Evolutionary conservation across 2,113 vertebrate genomes (phyloP), one percentile per base, ranked within the genome.

Genomic region (Aptenodytes forsteri): DNA sequence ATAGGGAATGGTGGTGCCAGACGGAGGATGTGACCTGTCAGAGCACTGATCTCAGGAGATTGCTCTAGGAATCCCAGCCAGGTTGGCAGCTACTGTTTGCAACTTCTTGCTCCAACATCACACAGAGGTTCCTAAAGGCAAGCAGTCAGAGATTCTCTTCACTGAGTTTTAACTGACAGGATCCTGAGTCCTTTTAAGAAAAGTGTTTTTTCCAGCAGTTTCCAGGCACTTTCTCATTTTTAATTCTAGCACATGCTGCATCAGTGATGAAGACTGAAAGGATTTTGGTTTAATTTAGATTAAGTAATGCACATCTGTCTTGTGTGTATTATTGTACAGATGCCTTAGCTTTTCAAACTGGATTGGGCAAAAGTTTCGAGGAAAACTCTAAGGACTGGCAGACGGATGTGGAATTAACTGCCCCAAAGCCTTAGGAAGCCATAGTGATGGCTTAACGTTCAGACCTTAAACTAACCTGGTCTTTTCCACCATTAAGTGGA

Each of bases 41-140:
- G 96, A 98, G 66, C 91, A 93, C 73, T 78, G 89, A 95, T 97
- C 96, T 96, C 93, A 92, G 94, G 97, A 98, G 97, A 95, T 95
- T 96, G 73, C 90, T 92, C 34, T 78, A 85, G 77, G 91, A 97
- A 95, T 90, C 78, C 34, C 76, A 95, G 95, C 94, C 97, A 96
- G 96, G 75, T 96, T 98, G 98, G 98, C 97, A 98, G 96, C 97
- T 97, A 97, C 97, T 4, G 55, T 97, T 97, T 90, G 62, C 65
- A 93, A 71, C 52, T 90, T 97, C 70, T 95, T 95, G 78, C 73
- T 95, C 91, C 81, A 95, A 66, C 69, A 96, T 97, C 95, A 75
- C 89, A 95, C 70, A 83, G 83, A 90, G 32, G 36, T 91, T 97
- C 58, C 50, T 77, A 84, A 96, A 96, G 85, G 71, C 36, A 59